Conservation (phyloP, 2,113 vertebrate genomes). For the Leucopsar rothschildi region DNA sequence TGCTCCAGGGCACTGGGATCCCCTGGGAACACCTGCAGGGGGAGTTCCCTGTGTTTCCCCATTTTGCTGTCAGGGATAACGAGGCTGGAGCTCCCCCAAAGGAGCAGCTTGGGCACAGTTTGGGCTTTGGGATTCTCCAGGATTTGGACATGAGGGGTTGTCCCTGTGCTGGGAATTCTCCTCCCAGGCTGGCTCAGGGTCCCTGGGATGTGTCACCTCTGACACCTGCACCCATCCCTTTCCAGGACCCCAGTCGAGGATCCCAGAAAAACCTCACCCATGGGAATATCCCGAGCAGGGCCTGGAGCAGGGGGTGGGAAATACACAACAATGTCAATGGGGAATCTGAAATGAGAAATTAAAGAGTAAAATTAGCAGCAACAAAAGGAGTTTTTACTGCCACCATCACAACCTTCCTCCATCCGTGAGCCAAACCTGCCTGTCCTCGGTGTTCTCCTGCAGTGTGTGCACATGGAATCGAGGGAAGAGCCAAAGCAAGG, state of each 20-base stretch:
- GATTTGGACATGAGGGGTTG: not conserved
- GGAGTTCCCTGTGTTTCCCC: rapidly evolving
- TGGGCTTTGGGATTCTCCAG: not conserved
- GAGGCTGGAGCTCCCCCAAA: not conserved
- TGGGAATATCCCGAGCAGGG: not conserved
- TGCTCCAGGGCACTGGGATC: not conserved
- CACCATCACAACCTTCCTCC: constrained; percentile 23
- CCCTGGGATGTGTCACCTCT: not conserved
- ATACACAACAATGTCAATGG: not conserved
- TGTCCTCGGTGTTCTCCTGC: constrained; percentile 11
- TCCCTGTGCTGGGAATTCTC: constrained; percentile 35
- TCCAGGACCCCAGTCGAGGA: rapidly evolving
- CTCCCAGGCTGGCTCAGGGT: not conserved
- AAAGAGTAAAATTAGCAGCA: not conserved
- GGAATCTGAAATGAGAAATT: not conserved
- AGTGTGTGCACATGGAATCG: constrained; percentile 1
- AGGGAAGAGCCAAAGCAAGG: not conserved
- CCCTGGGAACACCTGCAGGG: not conserved
- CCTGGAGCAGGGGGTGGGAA: not conserved
- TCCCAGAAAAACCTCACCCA: not conserved
- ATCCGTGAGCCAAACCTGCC: constrained; percentile 1
- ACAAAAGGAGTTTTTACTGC: constrained; percentile 23
- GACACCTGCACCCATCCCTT: not conserved
- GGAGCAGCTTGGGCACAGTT: not conserved
- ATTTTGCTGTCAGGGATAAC: not conserved